Evolutionary conservation across 2,113 vertebrate genomes (phyloP).

Genomic region (Acrocephalus arundinaceus): DNA sequence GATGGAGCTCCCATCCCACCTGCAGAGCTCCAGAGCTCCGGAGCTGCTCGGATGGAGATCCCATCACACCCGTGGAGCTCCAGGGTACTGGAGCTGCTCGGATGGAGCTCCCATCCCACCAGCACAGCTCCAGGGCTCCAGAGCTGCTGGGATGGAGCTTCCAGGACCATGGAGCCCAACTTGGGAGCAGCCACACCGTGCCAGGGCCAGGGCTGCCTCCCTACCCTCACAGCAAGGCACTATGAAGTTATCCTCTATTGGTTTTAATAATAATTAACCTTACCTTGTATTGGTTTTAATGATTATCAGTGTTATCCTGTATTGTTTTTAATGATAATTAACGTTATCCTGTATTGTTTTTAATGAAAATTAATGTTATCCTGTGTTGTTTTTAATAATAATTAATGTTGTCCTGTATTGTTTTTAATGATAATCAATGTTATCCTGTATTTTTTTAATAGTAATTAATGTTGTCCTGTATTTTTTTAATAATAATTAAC

Average conservation of each 20-base stretch:
- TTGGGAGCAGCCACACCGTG: not conserved
- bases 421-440: not conserved
- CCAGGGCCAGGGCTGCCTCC: not conserved
- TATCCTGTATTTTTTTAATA: not conserved
- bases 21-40: too few relatives aligned
- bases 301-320: not conserved
- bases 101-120: too few relatives aligned
- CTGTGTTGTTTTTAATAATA: not conserved
- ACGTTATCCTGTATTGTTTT: too few relatives aligned
- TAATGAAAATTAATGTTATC: not conserved
- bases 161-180: accelerated
- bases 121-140: too few relatives aligned
- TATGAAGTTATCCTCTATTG: accelerated
- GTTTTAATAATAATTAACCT: too few relatives aligned
- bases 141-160: too few relatives aligned
- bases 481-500: not conserved
- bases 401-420: not conserved
- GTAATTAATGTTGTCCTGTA: too few relatives aligned
- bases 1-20: too few relatives aligned
- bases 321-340: too few relatives aligned
- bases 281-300: not conserved
- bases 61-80: too few relatives aligned
- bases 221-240: not conserved
- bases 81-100: too few relatives aligned
- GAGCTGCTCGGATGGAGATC: too few relatives aligned